A percentile compares a stretch with the other conserved stretches of the same genome.
These are phyloP conservation scores for Oceanites oceanicus DNA, from an alignment of 2,113 vertebrate species.

Conservation along the genomic window DNA sequence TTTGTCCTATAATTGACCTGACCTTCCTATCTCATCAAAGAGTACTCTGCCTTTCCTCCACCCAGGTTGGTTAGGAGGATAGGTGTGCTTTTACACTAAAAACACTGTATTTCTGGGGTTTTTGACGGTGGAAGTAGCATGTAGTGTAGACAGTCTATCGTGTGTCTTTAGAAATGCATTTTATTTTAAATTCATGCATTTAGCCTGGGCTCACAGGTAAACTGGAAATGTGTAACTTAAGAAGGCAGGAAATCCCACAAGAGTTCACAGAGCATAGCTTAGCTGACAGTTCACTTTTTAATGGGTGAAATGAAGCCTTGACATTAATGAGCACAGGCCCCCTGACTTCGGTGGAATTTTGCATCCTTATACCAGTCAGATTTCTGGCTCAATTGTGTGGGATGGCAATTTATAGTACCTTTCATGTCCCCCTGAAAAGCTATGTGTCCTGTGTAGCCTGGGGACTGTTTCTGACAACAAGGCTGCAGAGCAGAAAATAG, in stretches of 20 bases:
- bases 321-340: slow-evolving; percentile 35
- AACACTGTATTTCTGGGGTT: background rate
- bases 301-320: slow-evolving; percentile 51
- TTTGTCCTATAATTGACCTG: background rate
- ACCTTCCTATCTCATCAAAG: background rate
- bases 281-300: slow-evolving; percentile 56
- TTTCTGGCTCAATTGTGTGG: slow-evolving; percentile 21
- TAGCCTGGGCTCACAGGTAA: background rate
- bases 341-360: slow-evolving; percentile 43
- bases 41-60: background rate
- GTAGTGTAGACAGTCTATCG: background rate
- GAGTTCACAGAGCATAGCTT: slow-evolving; percentile 18
- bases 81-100: background rate
- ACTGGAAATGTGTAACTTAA: slow-evolving; percentile 19
- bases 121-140: background rate
- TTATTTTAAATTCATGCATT: background rate
- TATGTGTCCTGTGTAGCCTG: background rate
- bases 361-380: background rate
- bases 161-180: background rate
- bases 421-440: slow-evolving; percentile 39
- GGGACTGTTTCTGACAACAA: slow-evolving; percentile 26
- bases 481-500: slow-evolving; percentile 30
- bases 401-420: slow-evolving; percentile 38
- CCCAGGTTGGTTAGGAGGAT: background rate
- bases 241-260: slow-evolving; percentile 48